Evolutionary conservation across 2,113 vertebrate species (phyloP), one percentile per base, ranked within the genome.

Genomic region (Cephalopterus ornatus): DNA sequence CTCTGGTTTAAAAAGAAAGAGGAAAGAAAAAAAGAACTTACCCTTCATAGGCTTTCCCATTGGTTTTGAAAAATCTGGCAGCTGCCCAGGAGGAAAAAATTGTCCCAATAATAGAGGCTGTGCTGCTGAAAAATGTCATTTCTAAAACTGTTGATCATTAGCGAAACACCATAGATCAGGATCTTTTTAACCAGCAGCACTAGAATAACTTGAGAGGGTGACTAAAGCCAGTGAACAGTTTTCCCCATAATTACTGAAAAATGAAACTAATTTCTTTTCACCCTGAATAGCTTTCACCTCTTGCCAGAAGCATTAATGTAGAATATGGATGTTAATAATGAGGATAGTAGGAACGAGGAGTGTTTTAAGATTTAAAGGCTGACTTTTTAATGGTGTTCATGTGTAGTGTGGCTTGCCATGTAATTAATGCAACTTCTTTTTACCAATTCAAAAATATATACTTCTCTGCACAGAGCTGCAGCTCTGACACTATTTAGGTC

Each of bases 101-200:
- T 89, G 53, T 84, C 79, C 82, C 83, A 85, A 6, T 91, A 96
- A 95, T 13, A 85, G 55, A 89, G 61, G 58, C 33, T 88, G 39
- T 66, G 71, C 83, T 93, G 85, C 74, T 88, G 46, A 83, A 92
- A 95, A 91, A 89, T 89, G 44, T 84, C 23, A 83, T 90, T 93
- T 92, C 88, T 93, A 94, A 94, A 96, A 96, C 94, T 92, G 93
- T 92, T 93, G 92, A 92, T 96, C 97, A 92, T 97, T 94, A 97
- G 62, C 4, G 0, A 85, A 95, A 88, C 72, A 93, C 56, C 88
- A 92, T 61, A 94, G 95, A 96, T 80, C 94, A 95, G 73, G 90
- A 93, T 93, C 95, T 95, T 95, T 92, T 94, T 94, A 92, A 97
- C 84, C 94, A 97, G 88, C 75, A 97, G 88, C 90, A 70, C 63